Percentiles rank a stretch among this genome's conserved stretches.
Conservation (phyloP, 2,797 vertebrate species). For the Malurus splendens region DNA sequence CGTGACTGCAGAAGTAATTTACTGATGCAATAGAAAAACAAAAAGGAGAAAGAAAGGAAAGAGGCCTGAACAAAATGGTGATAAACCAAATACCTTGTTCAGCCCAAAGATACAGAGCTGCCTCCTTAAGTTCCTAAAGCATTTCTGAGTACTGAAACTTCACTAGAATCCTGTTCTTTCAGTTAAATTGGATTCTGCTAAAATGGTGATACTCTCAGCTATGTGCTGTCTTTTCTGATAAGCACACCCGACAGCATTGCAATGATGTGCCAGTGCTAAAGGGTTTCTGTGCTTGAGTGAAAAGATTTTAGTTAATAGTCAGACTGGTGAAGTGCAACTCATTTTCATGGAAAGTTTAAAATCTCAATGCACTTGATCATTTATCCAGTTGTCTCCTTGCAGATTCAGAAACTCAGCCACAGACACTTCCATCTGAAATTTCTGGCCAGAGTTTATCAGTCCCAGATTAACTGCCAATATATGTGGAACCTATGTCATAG, state of each 20-base stretch:
- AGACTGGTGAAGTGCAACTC: background rate
- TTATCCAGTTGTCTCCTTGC: background rate
- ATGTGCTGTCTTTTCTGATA: background rate
- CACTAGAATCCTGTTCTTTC: background rate
- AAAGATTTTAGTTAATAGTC: background rate
- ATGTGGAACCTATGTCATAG: accelerated
- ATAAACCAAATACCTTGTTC: background rate
- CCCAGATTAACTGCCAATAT: background rate
- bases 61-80: background rate
- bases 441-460: background rate
- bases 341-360: background rate
- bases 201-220: background rate
- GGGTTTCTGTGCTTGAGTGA: background rate
- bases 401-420: background rate
- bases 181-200: background rate
- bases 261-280: background rate
- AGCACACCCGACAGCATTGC: background rate
- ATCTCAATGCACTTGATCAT: background rate
- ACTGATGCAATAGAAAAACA: background rate
- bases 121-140: background rate
- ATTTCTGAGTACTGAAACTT: background rate
- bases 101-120: background rate
- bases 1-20: background rate
- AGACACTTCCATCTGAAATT: background rate
- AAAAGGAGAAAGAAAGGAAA: background rate